Percentiles rank a stretch among this genome's conserved stretches.
These are phyloP conservation scores for Cartodere bifasciata DNA, from an alignment of 2,888 invertebrate species.

Conservation along the genomic window DNA sequence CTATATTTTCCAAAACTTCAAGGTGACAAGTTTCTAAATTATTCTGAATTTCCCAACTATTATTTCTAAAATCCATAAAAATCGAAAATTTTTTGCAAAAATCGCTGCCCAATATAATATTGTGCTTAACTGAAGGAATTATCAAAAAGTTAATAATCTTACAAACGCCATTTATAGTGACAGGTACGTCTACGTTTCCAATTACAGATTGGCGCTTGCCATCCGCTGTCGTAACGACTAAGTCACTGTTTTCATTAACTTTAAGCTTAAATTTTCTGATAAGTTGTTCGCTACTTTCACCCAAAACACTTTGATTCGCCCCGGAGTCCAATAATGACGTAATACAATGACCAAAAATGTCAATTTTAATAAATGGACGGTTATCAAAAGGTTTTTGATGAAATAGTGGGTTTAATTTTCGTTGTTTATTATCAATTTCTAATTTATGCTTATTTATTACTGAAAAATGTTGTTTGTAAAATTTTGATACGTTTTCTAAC, in stretches of 20 bases:
- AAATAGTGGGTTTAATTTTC: too few species aligned
- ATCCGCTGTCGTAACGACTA: constrained; percentile 8
- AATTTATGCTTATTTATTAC: too few species aligned
- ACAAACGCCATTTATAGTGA: constrained; percentile 1
- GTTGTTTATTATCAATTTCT: too few species aligned
- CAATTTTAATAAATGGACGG: constrained; percentile 5
- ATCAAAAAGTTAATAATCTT: constrained; percentile 5
- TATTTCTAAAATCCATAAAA: background rate
- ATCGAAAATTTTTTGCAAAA: constrained; percentile 5
- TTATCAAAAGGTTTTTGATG: constrained; percentile 3
- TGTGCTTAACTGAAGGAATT: constrained; percentile 6
- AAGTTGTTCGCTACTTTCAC: constrained; percentile 1
- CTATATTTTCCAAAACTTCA: constrained; percentile 1
- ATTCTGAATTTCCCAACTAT: background rate
- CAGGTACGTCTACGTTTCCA: constrained; percentile 5
- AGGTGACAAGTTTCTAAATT: background rate
- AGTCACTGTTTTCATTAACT: background rate
- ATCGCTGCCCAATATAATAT: constrained; percentile 9
- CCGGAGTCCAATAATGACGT: constrained; percentile 6
- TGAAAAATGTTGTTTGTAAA: too few species aligned
- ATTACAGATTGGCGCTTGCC: constrained; percentile 3
- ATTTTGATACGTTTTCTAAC: too few species aligned
- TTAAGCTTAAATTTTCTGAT: constrained; percentile 1
- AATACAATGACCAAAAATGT: constrained; percentile 2
- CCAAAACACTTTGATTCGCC: constrained; percentile 6